Base-by-base conservation (phyloP, 2,797 vertebrate genomes). In the Sardinella longiceps region DNA sequence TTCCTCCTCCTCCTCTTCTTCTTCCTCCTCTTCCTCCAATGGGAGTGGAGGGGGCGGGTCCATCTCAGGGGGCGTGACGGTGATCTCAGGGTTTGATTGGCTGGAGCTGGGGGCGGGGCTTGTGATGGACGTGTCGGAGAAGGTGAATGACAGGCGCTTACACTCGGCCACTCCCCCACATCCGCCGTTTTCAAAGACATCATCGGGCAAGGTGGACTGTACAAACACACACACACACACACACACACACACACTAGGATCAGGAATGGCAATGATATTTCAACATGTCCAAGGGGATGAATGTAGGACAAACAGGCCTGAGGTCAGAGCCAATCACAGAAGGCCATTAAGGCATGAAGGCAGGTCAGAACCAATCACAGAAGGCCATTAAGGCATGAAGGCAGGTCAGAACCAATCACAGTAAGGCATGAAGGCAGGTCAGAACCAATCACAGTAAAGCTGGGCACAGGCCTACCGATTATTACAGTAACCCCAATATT, bases 181-280 rank as follows among this genome's bases (percentile, higher is more conserved):
- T 6, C 93, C 93, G 0, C 95, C 96, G 0, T 96, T 96, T 87
- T 97, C 97, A 82, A 98, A 98, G 88, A 97, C 93, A 0, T 98
- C 98, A 25, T 99, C 97, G 0, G 97, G 96, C 84, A 98, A 93
- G 81, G 97, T 97, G 0, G 97, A 96, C 98, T 99, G 93, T 63
- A 89, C 10, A 88, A 81, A 85, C 83, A 85, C 60, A 88, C 25
- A 88, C 51, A 70, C 48, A 82, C 53, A 84, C 82, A 83, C 83
- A 85, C 83, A 86, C 30, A 37, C 66, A 74, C 82, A 74, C 66
- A 37, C 25, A 30, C 12, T 14, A 48, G 46, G 12, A 48, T 63
- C 28, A 30, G 60, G 12, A n/a, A 63, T 63, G 60, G 28, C 60
- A 63, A 30, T n/a, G 56, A 60, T n/a, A 11, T 30, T 14, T 74